Percentiles rank a stretch among this genome's conserved stretches.
Conservation (phyloP, 2,888 invertebrate genomes). For the Orchesella flavescens region DNA sequence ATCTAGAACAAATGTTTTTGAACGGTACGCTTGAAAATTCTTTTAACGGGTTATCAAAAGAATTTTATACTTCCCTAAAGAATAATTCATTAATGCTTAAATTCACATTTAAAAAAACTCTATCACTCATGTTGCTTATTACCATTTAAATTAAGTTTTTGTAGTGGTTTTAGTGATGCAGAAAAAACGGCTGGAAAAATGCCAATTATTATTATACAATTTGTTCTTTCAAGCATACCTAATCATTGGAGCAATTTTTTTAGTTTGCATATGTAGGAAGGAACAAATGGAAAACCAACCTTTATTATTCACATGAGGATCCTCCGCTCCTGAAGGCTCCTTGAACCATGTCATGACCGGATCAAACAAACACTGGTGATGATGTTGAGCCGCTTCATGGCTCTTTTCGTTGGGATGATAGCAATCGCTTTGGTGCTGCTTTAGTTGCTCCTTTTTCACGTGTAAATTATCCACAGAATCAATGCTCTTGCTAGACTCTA, state of each 20-base stretch:
- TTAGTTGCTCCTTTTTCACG: slow-evolving; percentile 29
- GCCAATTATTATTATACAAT: no score
- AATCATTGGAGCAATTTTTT: slow-evolving; percentile 7
- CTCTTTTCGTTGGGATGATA: slow-evolving; percentile 11
- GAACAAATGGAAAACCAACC: slow-evolving; percentile 35
- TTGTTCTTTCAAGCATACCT: slow-evolving; percentile 15
- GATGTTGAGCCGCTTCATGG: slow-evolving; percentile 54
- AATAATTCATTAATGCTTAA: no score
- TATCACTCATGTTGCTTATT: slow-evolving; percentile 29
- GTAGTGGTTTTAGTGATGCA: not conserved
- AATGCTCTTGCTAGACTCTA: slow-evolving; percentile 48
- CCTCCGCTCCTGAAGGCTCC: slow-evolving; percentile 66
- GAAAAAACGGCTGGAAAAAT: no score
- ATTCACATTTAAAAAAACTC: no score
- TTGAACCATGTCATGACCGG: slow-evolving; percentile 70
- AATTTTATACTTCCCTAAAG: no score
- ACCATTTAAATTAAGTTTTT: slow-evolving; percentile 55
- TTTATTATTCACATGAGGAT: slow-evolving; percentile 67
- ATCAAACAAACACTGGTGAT: slow-evolving; percentile 50
- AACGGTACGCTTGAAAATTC: no score
- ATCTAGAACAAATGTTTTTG: no score
- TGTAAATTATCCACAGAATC: slow-evolving; percentile 36
- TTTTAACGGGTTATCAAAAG: no score
- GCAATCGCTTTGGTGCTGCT: slow-evolving; percentile 20
- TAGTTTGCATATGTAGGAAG: not conserved